Base-by-base conservation (phyloP, 2,888 invertebrate species). In the Tromatobia lineatoria region DNA sequence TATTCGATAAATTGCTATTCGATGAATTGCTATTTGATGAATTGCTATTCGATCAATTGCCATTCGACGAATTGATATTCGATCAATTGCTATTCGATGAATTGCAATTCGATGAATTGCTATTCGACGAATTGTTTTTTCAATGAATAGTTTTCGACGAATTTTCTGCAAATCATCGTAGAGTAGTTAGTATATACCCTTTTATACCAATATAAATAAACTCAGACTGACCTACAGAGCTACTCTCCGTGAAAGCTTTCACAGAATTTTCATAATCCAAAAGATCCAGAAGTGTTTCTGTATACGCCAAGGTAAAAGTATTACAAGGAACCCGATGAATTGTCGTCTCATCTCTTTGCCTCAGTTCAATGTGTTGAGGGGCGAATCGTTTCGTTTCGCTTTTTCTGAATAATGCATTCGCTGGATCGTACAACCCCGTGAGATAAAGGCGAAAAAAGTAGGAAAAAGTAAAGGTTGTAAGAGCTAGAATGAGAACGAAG, bases 401-500 rank as follows among this genome's bases (percentile, higher is more conserved):
- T 79, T 78, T 79, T 71, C 81, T 91, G 92, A 92, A 92, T 92
- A 92, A 92, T 91, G 88, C 85, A 92, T 89, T 85, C 69, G 73
- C 29, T 59, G 52, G 84, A 80, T 83, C 77, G 73, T 47, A 66
- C 4, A 25, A 45, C 13, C 69, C 47, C 61, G 73, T 34, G 34
- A 59, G 73, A 73, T 52, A 20, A n/a, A 25, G 45, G 15, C 20
- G 20, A 57, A 10, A 20, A 57, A 52, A 61, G 38, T 47, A 70
- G 50, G 50, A 66, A 47, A 73, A 67, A 75, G 20, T 13, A 20
- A 61, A 18, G 50, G 45, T 71, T 25, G 57, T 0, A 10, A 38
- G 47, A 23, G 20, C 29, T 47, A 2, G 69, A 15, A 29, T 71
- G 25, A n/a, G 45, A 74, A 13, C 29, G 70, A 67, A 64, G 54